These are phyloP conservation scores for Helogale parvula DNA, from an alignment of 2,113 vertebrate species.

Conservation along the genomic window DNA sequence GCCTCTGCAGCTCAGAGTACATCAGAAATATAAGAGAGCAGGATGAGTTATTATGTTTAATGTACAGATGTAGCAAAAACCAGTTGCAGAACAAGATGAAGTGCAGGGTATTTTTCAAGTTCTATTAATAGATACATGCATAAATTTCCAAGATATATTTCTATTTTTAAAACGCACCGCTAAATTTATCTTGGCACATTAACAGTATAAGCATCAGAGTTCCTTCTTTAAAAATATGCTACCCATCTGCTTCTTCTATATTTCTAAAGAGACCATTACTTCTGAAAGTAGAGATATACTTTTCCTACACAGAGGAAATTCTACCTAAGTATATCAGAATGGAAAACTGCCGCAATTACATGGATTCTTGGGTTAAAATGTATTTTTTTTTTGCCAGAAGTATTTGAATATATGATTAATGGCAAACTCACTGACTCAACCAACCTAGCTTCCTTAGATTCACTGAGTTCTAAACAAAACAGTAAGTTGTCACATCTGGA, in stretches of 20 bases:
- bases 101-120: slow-evolving; percentile 30
- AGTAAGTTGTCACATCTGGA: neutral
- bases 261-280: slow-evolving; percentile 46
- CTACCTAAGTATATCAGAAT: neutral
- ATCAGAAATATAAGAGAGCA: neutral
- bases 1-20: neutral
- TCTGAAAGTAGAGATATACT: slow-evolving; percentile 46
- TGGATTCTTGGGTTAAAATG: neutral
- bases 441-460: neutral
- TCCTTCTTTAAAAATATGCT: slow-evolving; percentile 69
- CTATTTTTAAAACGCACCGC: slow-evolving; percentile 36
- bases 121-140: slow-evolving; percentile 56
- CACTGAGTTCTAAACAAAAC: neutral
- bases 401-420: neutral
- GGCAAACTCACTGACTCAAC: neutral
- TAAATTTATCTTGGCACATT: slow-evolving; percentile 74
- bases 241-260: slow-evolving; percentile 65
- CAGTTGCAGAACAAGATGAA: neutral
- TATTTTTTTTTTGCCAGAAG: neutral
- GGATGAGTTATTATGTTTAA: neutral
- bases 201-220: slow-evolving; percentile 59
- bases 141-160: slow-evolving; percentile 57
- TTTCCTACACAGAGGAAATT: neutral
- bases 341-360: neutral
- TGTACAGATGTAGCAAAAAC: neutral